Evolutionary conservation across 2,888 invertebrate genomes (phyloP).

Genomic region (Auanema freiburgensis): DNA sequence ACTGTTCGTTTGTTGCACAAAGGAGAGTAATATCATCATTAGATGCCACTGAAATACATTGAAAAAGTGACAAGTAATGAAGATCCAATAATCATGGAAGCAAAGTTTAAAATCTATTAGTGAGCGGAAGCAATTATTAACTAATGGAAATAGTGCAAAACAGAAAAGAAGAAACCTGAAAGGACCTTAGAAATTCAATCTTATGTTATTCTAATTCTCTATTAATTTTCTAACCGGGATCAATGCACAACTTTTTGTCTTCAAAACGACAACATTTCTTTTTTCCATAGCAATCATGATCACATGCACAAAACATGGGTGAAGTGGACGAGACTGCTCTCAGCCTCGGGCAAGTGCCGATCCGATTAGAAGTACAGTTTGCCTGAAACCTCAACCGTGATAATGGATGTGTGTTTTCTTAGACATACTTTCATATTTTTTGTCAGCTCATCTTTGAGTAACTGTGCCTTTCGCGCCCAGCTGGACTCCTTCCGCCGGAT

Average conservation of each 20-base stretch:
- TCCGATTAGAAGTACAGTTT: conserved; percentile 2
- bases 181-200: not conserved
- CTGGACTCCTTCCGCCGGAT: conserved; percentile 27
- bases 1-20: conserved; percentile 40
- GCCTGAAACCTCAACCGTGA: conserved; percentile 15
- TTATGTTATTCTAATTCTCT: too few species aligned
- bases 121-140: not conserved
- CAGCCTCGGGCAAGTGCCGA: conserved; percentile 14
- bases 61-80: not conserved
- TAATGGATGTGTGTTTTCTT: conserved; percentile 1
- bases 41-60: conserved; percentile 28
- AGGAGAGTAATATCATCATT: conserved; percentile 25
- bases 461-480: conserved; percentile 25
- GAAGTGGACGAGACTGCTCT: conserved; percentile 6
- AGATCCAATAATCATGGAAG: too few species aligned
- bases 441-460: conserved; percentile 18
- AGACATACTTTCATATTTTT: too few species aligned
- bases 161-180: not conserved
- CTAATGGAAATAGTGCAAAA: conserved; percentile 1
- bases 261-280: conserved; percentile 38
- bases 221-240: conserved; percentile 8
- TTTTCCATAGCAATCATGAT: conserved; percentile 31
- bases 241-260: conserved; percentile 13
- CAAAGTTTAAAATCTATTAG: not conserved
- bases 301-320: conserved; percentile 30